Conservation (phyloP, 92 coral and sea anemone species). For the Epizoanthus ramosus region DNA sequence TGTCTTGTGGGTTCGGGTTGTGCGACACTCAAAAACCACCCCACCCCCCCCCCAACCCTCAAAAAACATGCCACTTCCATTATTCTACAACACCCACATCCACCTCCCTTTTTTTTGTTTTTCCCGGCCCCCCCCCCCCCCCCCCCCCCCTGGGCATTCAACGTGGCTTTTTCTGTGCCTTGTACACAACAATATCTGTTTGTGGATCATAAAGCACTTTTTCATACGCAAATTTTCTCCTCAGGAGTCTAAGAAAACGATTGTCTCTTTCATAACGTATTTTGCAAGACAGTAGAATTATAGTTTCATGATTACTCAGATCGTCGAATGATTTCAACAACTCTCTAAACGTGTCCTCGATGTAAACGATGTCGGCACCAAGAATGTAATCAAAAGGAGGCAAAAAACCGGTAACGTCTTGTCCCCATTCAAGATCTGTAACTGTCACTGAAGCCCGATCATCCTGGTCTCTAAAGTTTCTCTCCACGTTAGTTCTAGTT, state of each 20-base stretch:
- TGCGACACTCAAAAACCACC: no score
- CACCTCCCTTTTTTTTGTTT: no score
- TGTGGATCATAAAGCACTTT: constrained; percentile 67
- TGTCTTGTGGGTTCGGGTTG: no score
- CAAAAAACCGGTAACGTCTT: constrained; percentile 61
- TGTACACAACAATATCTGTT: constrained; percentile 69
- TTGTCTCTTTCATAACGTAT: constrained; percentile 92
- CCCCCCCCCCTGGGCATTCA: background rate
- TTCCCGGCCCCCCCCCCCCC: no score
- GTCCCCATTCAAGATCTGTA: constrained; percentile 93
- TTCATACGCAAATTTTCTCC: constrained; percentile 54
- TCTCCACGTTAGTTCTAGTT: constrained; percentile 75
- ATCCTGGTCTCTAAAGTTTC: constrained; percentile 59
- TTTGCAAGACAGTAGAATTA: constrained; percentile 81
- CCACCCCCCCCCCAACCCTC: no score
- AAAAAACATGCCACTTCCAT: no score
- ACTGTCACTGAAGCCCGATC: constrained; percentile 31
- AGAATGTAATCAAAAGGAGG: constrained; percentile 83
- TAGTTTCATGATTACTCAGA: constrained; percentile 67
- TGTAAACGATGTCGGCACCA: constrained; percentile 96
- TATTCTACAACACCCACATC: no score
- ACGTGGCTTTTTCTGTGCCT: constrained; percentile 52
- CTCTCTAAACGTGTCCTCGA: constrained; percentile 84
- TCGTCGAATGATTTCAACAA: constrained; percentile 78
- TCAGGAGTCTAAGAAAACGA: constrained; percentile 74